Evolutionary conservation across 2,797 vertebrate genomes (phyloP), one percentile per base, ranked within the genome.

Genomic region (Enteromius argenteus): DNA sequence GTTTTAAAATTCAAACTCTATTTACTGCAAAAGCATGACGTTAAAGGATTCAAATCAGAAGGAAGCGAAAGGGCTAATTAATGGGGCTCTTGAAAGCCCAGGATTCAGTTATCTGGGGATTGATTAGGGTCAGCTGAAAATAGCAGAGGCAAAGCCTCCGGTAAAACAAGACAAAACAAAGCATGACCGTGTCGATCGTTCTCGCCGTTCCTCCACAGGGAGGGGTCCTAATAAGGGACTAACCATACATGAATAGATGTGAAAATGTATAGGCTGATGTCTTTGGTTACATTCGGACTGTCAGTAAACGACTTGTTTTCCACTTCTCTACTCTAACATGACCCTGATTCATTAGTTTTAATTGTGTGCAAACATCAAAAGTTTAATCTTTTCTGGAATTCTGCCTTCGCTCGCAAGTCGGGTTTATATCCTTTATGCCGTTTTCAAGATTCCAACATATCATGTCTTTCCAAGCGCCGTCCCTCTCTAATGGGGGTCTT

Each of bases 1-100:
- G 92, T 89, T 92, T 90, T 89, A 91, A 90, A 91, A 90, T 90
- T 91, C 89, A 87, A 88, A 90, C 87, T 91, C 85, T 91, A 92
- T 91, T 93, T 92, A 91, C 90, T 87, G 86, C 87, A 68, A 86
- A 90, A 86, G 89, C 89, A 90, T 89, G 87, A 89, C 86, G 89
- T 91, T 91, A 90, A 91, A 91, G 85, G 87, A 86, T 88, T 87
- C 82, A 83, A 90, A 91, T 89, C 90, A 91, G 79, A 81, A 90
- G 88, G 86, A 89, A 91, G 86, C 67, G 77, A 84, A 90, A 85
- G 87, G 85, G 80, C 87, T 91, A 91, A 91, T 92, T 92, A 93
- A 90, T 86, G 81, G 88, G 89, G 90, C 88, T 89, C 90, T 89
- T 89, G 89, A 91, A 91, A 90, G 87, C 84, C 81, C 89, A 84